phyloP scores from a whole-genome alignment of 2,888 invertebrate species.

The Cephonodes hylas region DNA sequence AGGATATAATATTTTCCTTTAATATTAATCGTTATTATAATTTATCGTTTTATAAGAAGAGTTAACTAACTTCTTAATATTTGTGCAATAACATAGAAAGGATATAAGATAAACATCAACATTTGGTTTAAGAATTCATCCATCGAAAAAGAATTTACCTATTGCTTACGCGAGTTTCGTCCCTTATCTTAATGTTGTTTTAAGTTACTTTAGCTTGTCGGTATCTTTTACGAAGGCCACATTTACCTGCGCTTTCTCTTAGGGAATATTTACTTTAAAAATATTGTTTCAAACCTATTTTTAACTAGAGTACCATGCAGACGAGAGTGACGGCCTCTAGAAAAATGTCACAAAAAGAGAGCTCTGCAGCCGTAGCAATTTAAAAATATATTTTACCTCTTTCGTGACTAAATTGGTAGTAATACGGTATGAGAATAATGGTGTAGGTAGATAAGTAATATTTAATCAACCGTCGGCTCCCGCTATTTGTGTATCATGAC shows the following conservation, averaged over 20 bases:
- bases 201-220: background rate
- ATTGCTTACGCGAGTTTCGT: background rate
- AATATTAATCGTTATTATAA: too few relatives aligned
- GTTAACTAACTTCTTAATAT: too few relatives aligned
- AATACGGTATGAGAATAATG: background rate
- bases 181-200: background rate
- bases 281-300: background rate
- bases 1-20: too few relatives aligned
- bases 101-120: background rate
- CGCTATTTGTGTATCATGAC: slow-evolving; percentile 16
- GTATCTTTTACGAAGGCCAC: background rate
- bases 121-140: background rate
- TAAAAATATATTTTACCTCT: background rate
- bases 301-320: too few relatives aligned
- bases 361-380: too few relatives aligned
- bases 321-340: too few relatives aligned
- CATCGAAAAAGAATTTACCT: background rate
- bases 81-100: background rate
- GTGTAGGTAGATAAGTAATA: background rate
- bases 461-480: background rate
- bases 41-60: too few relatives aligned
- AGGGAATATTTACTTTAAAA: background rate
- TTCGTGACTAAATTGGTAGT: background rate
- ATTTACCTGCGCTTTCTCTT: background rate
- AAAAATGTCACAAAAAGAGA: too few relatives aligned